These are phyloP conservation scores for Aporophyla lueneburgensis DNA, from an alignment of 2,888 invertebrate genomes.

Conservation along the genomic window DNA sequence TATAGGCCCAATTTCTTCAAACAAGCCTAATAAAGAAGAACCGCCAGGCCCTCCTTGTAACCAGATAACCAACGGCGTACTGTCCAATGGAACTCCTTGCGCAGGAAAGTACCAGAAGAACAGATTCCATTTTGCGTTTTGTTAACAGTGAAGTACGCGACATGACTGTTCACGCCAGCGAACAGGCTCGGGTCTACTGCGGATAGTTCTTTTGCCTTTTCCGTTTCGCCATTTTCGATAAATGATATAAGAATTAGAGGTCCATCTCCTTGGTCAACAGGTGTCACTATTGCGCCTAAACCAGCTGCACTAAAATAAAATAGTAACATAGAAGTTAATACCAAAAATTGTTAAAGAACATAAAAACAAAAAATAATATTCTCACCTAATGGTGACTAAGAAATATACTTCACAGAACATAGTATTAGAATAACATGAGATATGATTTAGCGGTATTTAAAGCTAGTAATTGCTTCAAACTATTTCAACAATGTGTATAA, in stretches of 20 bases:
- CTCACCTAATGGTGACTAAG: neutral
- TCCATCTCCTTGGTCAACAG: neutral
- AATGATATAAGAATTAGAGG: conserved; percentile 57
- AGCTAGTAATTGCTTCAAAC: neutral
- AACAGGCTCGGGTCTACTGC: conserved; percentile 52
- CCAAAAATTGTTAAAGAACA: neutral
- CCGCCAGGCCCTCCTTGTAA: conserved; percentile 85
- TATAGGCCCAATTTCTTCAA: conserved; percentile 84
- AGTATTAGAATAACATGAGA: neutral
- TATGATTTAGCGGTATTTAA: neutral
- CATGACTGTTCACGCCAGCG: conserved; percentile 51
- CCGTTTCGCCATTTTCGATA: conserved; percentile 42
- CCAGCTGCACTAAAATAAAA: conserved; percentile 60
- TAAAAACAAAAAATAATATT: neutral
- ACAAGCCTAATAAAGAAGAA: conserved; percentile 82
- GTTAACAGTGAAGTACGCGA: conserved; percentile 91
- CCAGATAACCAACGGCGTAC: conserved; percentile 83
- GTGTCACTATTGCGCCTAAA: conserved; percentile 65
- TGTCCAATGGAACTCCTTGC: conserved; percentile 67
- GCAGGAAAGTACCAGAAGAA: conserved; percentile 95
- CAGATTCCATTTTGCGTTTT: conserved; percentile 92
- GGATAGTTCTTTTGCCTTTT: conserved; percentile 48
- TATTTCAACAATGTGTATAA: neutral
- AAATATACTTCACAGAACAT: conserved; percentile 28
- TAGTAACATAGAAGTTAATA: too few relatives aligned